These are phyloP conservation scores for Psilanteris sp. DNA, from an alignment of 1,140 invertebrate species.

Conservation along the genomic window DNA sequence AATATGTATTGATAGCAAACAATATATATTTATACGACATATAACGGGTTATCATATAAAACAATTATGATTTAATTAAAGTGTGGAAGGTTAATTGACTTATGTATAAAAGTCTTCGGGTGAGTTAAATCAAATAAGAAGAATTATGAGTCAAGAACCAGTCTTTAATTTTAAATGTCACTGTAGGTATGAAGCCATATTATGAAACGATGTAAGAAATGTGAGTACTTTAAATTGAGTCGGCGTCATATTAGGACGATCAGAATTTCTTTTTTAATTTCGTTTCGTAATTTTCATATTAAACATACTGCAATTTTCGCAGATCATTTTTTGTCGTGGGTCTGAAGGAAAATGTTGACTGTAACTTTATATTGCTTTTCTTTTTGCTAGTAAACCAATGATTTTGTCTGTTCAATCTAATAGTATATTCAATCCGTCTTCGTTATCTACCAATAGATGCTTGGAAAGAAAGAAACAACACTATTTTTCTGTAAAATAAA, in stretches of 20 bases:
- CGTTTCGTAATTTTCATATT: too few relatives aligned
- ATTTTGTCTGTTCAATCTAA: too few relatives aligned
- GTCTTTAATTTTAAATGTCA: slow-evolving; percentile 55
- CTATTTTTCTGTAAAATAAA: too few relatives aligned
- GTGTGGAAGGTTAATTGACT: slow-evolving; percentile 52
- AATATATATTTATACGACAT: background rate
- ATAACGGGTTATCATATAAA: slow-evolving; percentile 10
- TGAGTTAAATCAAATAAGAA: slow-evolving; percentile 57
- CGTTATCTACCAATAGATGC: too few relatives aligned
- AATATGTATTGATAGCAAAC: too few relatives aligned
- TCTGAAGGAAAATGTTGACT: too few relatives aligned
- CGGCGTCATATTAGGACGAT: slow-evolving; percentile 1
- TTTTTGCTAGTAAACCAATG: too few relatives aligned
- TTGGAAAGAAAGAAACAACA: too few relatives aligned
- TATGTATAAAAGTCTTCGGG: slow-evolving; percentile 51
- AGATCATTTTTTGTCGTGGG: too few relatives aligned
- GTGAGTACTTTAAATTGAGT: slow-evolving; percentile 24
- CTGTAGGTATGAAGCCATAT: slow-evolving; percentile 47
- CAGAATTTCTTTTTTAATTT: slow-evolving; percentile 13
- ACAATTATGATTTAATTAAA: slow-evolving; percentile 54
- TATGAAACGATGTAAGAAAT: slow-evolving; percentile 45
- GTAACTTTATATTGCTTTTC: too few relatives aligned
- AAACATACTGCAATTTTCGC: too few relatives aligned
- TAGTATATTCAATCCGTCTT: too few relatives aligned
- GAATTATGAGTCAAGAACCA: slow-evolving; percentile 52